A percentile compares a stretch with the other conserved stretches of the same genome.
Conservation (phyloP, 2,797 vertebrate genomes). For the Graptemys geographica region DNA sequence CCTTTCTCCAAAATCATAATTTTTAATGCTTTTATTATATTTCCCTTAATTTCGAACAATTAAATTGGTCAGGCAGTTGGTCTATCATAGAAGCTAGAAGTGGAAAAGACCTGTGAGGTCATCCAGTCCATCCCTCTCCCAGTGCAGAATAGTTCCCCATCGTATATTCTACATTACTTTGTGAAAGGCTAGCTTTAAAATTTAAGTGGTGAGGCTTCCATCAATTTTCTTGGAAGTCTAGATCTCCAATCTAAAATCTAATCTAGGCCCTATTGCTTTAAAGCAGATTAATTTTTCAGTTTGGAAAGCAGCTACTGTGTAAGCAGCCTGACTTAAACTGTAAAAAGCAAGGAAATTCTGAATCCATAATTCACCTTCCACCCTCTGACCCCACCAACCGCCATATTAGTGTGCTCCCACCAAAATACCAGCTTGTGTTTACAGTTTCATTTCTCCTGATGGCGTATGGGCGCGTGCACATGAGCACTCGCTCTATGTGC, state of each 20-base stretch:
- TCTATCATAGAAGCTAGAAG: conserved; percentile 17
- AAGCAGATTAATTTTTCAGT: conserved; percentile 73
- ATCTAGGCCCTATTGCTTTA: conserved; percentile 70
- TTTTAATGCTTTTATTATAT: conserved; percentile 23
- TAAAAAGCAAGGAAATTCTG: conserved; percentile 84
- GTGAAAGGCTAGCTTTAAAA: conserved; percentile 29
- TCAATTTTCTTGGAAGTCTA: conserved; percentile 28
- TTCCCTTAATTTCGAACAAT: conserved; percentile 32
- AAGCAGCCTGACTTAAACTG: conserved; percentile 82
- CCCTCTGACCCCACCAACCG: conserved; percentile 81
- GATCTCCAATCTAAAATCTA: conserved; percentile 22
- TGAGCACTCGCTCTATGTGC: conserved; percentile 85
- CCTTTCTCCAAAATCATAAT: background rate
- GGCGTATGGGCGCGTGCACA: conserved; percentile 83
- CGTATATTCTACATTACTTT: background rate
- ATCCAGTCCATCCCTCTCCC: background rate
- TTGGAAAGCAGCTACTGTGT: conserved; percentile 79
- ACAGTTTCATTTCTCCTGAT: conserved; percentile 82
- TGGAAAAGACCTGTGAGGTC: background rate
- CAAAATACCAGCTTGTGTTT: conserved; percentile 90
- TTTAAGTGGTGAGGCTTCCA: background rate
- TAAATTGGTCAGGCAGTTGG: conserved; percentile 13
- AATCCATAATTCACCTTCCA: conserved; percentile 84
- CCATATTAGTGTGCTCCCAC: conserved; percentile 86
- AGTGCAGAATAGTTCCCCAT: background rate